phyloP scores from a whole-genome alignment of 2,797 vertebrate species.

The Menidia menidia region DNA sequence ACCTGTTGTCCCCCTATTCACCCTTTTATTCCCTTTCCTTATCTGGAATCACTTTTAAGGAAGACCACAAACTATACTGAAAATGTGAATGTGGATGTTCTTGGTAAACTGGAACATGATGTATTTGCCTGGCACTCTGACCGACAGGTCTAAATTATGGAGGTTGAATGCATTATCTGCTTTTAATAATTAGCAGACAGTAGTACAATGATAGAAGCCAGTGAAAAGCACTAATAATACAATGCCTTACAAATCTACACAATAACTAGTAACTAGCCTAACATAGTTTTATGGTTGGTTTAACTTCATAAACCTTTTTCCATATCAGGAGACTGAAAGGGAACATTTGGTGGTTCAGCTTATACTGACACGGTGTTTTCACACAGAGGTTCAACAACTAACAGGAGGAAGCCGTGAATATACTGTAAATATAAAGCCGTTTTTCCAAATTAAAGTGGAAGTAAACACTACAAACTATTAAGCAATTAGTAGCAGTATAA shows the following conservation, averaged over 20 bases:
- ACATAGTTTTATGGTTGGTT: conserved; percentile 17
- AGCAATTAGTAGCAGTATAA: background rate
- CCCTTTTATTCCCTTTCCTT: background rate
- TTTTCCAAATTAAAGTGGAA: conserved; percentile 20
- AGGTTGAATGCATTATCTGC: background rate
- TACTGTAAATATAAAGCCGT: background rate
- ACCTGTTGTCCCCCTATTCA: background rate
- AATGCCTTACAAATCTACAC: background rate
- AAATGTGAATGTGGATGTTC: background rate
- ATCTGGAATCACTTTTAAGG: background rate
- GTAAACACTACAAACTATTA: conserved; percentile 11
- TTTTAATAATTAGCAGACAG: background rate
- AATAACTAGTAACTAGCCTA: conserved; percentile 8
- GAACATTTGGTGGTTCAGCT: conserved; percentile 19
- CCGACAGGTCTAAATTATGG: background rate
- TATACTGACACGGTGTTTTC: conserved; percentile 18
- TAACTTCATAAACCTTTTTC: conserved; percentile 20
- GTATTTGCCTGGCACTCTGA: background rate
- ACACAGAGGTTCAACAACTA: conserved; percentile 20
- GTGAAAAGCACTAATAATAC: background rate
- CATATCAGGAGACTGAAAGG: conserved; percentile 8
- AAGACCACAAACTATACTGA: background rate
- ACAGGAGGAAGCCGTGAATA: conserved; percentile 12
- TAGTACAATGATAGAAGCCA: background rate
- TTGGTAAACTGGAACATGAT: background rate